Percentiles rank a stretch among this genome's conserved stretches.
Evolutionary conservation across 1,140 invertebrate species (phyloP).

Genomic region (Aphelinus atriplicis): DNA sequence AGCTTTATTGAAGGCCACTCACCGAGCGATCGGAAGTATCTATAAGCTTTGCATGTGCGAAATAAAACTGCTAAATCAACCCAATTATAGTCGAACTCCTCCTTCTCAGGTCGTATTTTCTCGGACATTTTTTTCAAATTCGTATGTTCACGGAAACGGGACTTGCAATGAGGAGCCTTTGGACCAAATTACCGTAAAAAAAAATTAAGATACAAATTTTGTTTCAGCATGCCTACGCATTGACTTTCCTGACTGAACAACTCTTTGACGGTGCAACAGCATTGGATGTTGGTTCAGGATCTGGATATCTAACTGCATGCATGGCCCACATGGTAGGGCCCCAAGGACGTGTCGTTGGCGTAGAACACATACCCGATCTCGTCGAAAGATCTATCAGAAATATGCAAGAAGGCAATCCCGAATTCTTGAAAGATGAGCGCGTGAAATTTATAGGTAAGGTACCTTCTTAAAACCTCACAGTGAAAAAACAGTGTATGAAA

Average conservation of each 20-base stretch:
- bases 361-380: slow-evolving; percentile 78
- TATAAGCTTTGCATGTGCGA: no score
- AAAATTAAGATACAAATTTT: slow-evolving; percentile 14
- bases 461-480: no score
- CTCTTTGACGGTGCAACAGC: slow-evolving; percentile 62
- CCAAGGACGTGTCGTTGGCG: slow-evolving; percentile 71
- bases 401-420: slow-evolving; percentile 54
- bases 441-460: slow-evolving; percentile 60
- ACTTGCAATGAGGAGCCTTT: no score
- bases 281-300: slow-evolving; percentile 80
- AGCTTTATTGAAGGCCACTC: neutral
- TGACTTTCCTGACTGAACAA: slow-evolving; percentile 59
- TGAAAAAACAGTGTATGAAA: no score
- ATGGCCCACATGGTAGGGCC: slow-evolving; percentile 77
- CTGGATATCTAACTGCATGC: slow-evolving; percentile 77
- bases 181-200: neutral
- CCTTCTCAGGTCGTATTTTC: no score
- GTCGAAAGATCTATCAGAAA: slow-evolving; percentile 62
- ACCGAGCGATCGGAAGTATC: no score
- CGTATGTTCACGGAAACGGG: no score
- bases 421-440: slow-evolving; percentile 57
- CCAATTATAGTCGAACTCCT: no score
- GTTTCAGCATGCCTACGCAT: slow-evolving; percentile 64
- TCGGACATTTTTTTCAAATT: no score
- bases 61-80: no score